Evolutionary conservation across 2,797 vertebrate genomes (phyloP).

Genomic region (Loris lydekkerianus): DNA sequence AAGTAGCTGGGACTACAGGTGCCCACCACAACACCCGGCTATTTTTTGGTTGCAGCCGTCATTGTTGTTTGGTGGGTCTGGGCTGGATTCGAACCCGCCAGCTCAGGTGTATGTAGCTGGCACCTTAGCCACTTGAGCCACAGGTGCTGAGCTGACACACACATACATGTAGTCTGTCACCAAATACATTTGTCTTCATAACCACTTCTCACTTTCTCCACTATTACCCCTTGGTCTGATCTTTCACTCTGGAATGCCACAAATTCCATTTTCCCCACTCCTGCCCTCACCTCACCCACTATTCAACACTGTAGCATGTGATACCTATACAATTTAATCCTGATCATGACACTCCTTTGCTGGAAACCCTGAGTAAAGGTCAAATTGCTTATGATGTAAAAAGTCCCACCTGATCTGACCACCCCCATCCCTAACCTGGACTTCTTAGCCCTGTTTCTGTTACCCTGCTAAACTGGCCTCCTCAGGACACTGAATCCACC

Average conservation of each 20-base stretch:
- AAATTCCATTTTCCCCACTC: neutral
- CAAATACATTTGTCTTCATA: neutral
- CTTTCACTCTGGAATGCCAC: too few relatives aligned
- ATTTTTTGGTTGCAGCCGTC: too few relatives aligned
- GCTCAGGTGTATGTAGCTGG: too few relatives aligned
- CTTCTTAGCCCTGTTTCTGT: too few relatives aligned
- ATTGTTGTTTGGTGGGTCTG: too few relatives aligned
- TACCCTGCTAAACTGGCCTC: neutral
- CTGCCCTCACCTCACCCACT: neutral
- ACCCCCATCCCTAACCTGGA: neutral
- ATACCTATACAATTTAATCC: neutral
- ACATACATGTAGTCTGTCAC: too few relatives aligned
- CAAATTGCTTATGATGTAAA: neutral
- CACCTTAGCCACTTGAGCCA: too few relatives aligned
- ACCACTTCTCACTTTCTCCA: neutral
- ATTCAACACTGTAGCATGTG: neutral
- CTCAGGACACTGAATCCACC: neutral
- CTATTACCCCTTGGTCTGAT: neutral
- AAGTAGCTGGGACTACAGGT: too few relatives aligned
- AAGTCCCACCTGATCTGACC: neutral
- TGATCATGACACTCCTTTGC: neutral
- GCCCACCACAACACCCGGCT: too few relatives aligned
- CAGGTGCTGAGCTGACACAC: too few relatives aligned
- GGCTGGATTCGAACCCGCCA: too few relatives aligned
- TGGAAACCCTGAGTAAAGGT: neutral